Conservation (phyloP, 92 coral and sea anemone species). For the Palythoa grandis region DNA sequence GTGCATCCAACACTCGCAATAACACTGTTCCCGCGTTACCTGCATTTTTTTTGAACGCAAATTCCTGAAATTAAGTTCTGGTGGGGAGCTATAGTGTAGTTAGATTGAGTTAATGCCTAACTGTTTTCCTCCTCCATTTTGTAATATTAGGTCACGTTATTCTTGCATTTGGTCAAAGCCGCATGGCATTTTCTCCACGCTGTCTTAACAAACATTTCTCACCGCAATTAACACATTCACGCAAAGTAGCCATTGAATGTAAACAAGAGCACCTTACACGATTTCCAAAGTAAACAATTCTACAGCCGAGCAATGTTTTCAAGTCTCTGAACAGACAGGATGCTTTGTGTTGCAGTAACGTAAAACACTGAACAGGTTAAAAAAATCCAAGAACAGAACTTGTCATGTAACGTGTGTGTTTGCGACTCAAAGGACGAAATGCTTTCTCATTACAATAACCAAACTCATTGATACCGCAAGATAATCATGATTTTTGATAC, state of each 20-base stretch:
- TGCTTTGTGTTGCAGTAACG: conserved; percentile 14
- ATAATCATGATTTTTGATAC: neutral
- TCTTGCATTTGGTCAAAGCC: neutral
- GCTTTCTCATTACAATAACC: neutral
- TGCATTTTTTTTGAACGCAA: conserved; percentile 1
- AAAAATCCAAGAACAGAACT: neutral
- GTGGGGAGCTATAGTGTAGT: neutral
- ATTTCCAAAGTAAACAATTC: conserved; percentile 42
- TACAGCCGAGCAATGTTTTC: conserved; percentile 12
- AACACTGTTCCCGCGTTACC: conserved; percentile 22
- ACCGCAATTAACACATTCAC: conserved; percentile 42
- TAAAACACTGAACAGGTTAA: neutral
- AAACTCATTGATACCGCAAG: conserved; percentile 1
- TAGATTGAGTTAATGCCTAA: neutral
- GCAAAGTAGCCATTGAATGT: conserved; percentile 38
- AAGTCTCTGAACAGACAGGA: conserved; percentile 18
- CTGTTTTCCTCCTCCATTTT: neutral
- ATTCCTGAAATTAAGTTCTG: conserved; percentile 33
- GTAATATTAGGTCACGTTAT: neutral
- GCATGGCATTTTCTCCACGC: conserved; percentile 43
- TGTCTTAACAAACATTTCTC: conserved; percentile 46
- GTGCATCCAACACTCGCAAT: neutral
- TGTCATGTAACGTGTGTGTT: neutral
- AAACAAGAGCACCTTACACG: conserved; percentile 31
- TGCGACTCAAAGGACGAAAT: neutral